Base-by-base conservation (phyloP, 2,113 vertebrate species). In the Cyprinodon variegatus region DNA sequence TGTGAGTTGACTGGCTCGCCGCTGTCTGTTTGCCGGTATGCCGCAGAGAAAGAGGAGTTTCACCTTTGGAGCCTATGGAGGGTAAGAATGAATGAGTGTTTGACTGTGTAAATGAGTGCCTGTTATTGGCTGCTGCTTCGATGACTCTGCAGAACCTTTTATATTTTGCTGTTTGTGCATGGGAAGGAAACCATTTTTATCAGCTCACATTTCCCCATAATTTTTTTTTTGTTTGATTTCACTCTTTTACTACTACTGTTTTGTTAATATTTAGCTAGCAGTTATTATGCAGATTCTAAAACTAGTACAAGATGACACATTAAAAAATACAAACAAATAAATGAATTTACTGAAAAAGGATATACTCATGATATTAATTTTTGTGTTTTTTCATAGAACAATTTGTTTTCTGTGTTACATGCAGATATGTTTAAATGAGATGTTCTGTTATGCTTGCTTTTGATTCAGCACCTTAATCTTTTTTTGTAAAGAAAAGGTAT, bases 21-120 rank as follows among this genome's bases (percentile, higher is more conserved):
- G 74, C 77, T 67, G 64, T 82, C 83, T 79, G 67, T 85, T 71
- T 79, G 89, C 88, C 79, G 48, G 76, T 53, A 94, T 94, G 93
- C 89, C 92, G 79, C 93, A 94, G 84, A 91, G 93, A 77, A 94
- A 94, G 76, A 93, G 93, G 90, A 94, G 93, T 90, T 94, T 94
- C 87, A 93, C 93, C 84, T 94, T 94, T 86, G 93, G 93, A 86
- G 93, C 93, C 59, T 94, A 94, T 59, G 93, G 93, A 83, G 93
- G 93, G 93, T 94, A 91, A 93, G 93, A 79, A 61, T 67, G 37
- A 78, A 78, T 64, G 40, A 14, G 79, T 70, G 59, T 72, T 1
- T 72, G 65, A 38, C 45, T 17, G 66, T 53, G 7, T 50, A 46
- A 1, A 10, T 11, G 14, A 36, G 20, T 57, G 0, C 80, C 45